These are phyloP conservation scores for Cephus sareptanus DNA, from an alignment of 2,888 invertebrate species.

Conservation along the genomic window DNA sequence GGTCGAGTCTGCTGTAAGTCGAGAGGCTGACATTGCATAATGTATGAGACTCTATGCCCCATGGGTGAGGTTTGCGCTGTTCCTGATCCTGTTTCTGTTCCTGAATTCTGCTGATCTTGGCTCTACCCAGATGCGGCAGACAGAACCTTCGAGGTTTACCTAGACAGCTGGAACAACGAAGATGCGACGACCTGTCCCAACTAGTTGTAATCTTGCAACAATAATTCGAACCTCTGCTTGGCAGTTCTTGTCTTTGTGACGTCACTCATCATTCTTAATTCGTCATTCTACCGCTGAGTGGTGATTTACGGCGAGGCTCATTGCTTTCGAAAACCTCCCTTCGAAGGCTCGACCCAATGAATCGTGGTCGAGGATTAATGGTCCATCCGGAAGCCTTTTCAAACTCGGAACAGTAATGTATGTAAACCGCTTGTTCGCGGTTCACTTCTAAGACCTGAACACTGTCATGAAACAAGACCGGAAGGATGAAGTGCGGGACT, in stretches of 20 bases:
- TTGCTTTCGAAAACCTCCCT: constrained; percentile 11
- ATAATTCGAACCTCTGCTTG: neutral
- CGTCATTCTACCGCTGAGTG: constrained; percentile 13
- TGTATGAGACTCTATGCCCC: constrained; percentile 34
- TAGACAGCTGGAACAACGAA: neutral
- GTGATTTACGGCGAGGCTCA: constrained; percentile 12
- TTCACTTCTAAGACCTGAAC: neutral
- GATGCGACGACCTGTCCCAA: neutral
- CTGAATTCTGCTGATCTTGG: constrained; percentile 15
- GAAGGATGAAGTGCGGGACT: neutral
- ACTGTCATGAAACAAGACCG: neutral
- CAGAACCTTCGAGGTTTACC: neutral
- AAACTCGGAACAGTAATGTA: neutral
- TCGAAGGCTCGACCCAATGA: neutral
- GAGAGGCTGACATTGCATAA: constrained; percentile 38
- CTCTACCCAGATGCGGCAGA: neutral
- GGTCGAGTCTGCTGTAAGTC: constrained; percentile 36
- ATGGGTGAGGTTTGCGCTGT: constrained; percentile 31
- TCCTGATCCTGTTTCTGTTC: constrained; percentile 20
- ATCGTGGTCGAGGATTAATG: neutral
- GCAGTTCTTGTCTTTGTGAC: neutral
- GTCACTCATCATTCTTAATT: constrained; percentile 9
- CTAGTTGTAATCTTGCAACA: neutral
- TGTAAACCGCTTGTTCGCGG: neutral
- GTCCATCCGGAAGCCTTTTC: neutral